Conservation (phyloP, 2,888 invertebrate genomes). For the Cephus sareptanus region DNA sequence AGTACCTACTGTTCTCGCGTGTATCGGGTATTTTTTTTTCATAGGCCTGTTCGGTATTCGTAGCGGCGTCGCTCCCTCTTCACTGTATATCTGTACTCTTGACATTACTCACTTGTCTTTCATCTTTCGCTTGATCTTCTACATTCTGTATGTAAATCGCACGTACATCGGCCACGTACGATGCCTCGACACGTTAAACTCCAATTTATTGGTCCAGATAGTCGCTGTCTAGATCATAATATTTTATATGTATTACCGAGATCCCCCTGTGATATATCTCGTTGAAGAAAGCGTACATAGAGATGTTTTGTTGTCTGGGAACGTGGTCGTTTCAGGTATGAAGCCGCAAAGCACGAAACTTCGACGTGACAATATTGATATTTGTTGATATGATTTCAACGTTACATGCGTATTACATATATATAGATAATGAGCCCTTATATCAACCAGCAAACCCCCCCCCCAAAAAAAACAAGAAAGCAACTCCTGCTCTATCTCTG, state of each 20-base stretch:
- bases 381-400: background rate
- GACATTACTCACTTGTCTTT: background rate
- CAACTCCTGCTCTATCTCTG: constrained; percentile 42
- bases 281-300: background rate
- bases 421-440: constrained; percentile 20
- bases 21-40: background rate
- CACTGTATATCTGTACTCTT: background rate
- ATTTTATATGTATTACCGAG: background rate
- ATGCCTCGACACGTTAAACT: background rate
- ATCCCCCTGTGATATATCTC: background rate
- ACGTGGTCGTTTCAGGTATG: constrained; percentile 30
- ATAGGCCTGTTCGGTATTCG: background rate
- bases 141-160: background rate
- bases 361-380: background rate
- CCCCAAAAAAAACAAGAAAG: background rate
- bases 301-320: constrained; percentile 27
- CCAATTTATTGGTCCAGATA: background rate
- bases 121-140: background rate
- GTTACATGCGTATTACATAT: constrained; percentile 6
- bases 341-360: background rate
- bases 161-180: background rate
- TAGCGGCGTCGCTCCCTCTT: background rate
- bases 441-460: constrained; percentile 11
- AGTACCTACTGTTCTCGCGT: background rate
- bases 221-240: background rate